Evolutionary conservation across 2,797 vertebrate genomes (phyloP), one percentile per base, ranked within the genome.

Genomic region (Australoheros facetus): DNA sequence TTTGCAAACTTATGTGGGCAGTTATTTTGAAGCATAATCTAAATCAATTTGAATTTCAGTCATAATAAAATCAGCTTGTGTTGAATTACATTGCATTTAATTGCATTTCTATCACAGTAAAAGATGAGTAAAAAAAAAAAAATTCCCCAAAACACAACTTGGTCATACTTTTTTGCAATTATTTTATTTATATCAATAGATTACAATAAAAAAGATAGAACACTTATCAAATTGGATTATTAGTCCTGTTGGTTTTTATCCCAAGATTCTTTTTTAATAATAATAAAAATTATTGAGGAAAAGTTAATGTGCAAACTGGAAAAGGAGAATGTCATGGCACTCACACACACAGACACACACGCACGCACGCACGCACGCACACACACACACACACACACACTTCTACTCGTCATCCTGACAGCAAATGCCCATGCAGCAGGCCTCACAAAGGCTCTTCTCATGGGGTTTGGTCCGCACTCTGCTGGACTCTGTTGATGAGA

Each of bases 381-480:
- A 55, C 56, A 55, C 5, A 58, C 45, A 66, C 71, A 51, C 71
- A 72, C 28, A 54, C 56, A 71, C 34, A 51, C 53, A 32, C 13
- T 64, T 34, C 19, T 73, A 72, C 0, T 77, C 34, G 0, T 80
- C 79, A 4, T 82, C 76, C 64, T 87, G 37, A 32, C 78, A 70
- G 71, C 90, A 94, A 39, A 93, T 93, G 32, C 91, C 92, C 28
- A 21, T 3, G 0, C 0, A 7, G 66, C 93, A 94, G 45, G 85
- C 92, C 75, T 94, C 60, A 79, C 92, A 93, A 73, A 93, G 77
- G 2, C 0, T 0, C 2, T 30, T 16, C 80, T 88, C 85, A 7
- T 94, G 92, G 1, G 92, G 89, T 79, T 91, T 94, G 74, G 83
- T 92, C 37, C 1, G 73, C 57, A 66, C 77, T 56, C 58, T 69